These are phyloP conservation scores for Rhinogobio ventralis DNA, from an alignment of 2,797 vertebrate genomes.

Conservation along the genomic window DNA sequence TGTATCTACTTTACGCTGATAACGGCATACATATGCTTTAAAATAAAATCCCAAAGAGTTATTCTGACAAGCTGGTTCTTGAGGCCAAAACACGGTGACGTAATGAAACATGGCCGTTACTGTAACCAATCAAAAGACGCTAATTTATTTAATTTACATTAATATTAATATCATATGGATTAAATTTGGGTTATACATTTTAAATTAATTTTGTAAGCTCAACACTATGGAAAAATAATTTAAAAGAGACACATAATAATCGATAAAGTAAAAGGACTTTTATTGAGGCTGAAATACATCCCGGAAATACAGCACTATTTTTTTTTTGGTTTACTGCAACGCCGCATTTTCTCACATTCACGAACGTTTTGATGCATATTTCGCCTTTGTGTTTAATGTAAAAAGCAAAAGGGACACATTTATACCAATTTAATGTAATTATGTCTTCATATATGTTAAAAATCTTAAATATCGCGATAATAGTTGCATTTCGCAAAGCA, in stretches of 20 bases:
- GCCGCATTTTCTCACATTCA: not conserved
- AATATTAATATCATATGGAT: not conserved
- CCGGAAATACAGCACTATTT: not conserved
- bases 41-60: not conserved
- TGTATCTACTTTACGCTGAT: not conserved
- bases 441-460: not conserved
- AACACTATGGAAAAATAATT: not conserved
- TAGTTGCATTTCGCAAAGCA: not conserved
- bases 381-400: not conserved
- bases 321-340: not conserved
- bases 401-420: not conserved
- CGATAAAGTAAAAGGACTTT: conserved; percentile 8
- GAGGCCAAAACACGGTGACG: conserved; percentile 34
- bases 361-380: not conserved
- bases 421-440: not conserved
- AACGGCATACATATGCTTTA: not conserved
- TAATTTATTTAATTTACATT: not conserved
- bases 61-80: not conserved
- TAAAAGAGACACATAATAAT: not conserved
- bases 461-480: not conserved
- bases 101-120: conserved; percentile 9
- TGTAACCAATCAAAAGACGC: not conserved
- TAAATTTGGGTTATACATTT: not conserved
- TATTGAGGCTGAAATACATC: not conserved
- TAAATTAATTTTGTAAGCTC: accelerated